These are phyloP conservation scores for Psittacus erithacus DNA, from an alignment of 2,113 vertebrate genomes.

Conservation along the genomic window DNA sequence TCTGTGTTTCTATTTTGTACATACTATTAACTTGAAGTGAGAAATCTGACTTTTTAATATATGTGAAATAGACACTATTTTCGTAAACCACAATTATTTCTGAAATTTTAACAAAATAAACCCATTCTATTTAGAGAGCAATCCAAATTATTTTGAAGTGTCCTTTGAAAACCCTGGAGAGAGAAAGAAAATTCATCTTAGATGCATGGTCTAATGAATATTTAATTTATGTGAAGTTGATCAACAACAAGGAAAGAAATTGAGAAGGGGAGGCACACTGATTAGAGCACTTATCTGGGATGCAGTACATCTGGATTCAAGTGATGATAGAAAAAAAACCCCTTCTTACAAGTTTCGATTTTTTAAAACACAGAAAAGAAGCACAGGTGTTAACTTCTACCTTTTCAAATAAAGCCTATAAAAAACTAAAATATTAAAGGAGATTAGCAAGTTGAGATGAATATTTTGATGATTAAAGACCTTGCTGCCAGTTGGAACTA, in stretches of 20 bases:
- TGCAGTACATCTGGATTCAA: not conserved
- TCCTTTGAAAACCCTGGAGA: not conserved
- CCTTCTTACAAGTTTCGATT: not conserved
- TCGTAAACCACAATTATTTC: not conserved
- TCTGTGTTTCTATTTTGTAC: not conserved
- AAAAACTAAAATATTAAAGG: not conserved
- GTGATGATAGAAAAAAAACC: not conserved
- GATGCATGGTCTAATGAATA: not conserved
- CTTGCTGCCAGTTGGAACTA: not conserved
- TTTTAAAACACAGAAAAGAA: not conserved
- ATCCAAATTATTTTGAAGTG: conserved; percentile 47
- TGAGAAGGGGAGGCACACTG: not conserved
- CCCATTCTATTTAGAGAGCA: not conserved
- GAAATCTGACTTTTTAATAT: not conserved
- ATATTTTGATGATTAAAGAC: not conserved
- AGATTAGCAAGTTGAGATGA: not conserved
- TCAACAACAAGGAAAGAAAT: conserved; percentile 26
- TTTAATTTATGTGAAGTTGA: conserved; percentile 43
- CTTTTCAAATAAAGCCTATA: not conserved
- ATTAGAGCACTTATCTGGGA: not conserved
- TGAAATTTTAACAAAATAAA: not conserved
- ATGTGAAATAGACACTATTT: not conserved
- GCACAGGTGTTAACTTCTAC: not conserved
- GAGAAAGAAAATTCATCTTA: not conserved
- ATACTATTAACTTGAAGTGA: not conserved